Evolutionary conservation across 1,140 invertebrate genomes (phyloP).

Genomic region (Geopemphigus sp.): DNA sequence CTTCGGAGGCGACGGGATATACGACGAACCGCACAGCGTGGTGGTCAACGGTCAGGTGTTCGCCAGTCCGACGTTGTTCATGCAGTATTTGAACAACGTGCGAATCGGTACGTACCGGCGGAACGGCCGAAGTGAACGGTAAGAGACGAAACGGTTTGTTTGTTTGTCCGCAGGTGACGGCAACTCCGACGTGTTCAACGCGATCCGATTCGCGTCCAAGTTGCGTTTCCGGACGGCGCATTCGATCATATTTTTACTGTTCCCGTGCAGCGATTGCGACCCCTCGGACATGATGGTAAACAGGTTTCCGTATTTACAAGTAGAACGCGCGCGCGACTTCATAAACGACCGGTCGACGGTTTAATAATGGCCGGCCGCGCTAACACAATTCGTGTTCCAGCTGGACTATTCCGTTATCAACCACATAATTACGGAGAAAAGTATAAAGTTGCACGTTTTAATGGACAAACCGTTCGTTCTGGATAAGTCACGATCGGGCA

Average conservation of each 20-base stretch:
- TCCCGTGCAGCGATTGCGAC: constrained; percentile 77
- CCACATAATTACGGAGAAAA: constrained; percentile 74
- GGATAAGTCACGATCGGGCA: constrained; percentile 67
- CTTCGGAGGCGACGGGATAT: constrained; percentile 75
- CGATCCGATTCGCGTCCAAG: constrained; percentile 70
- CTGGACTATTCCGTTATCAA: constrained; percentile 75
- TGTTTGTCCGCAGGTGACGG: constrained; percentile 57
- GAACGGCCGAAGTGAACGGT: too few species aligned
- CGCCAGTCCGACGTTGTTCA: constrained; percentile 56
- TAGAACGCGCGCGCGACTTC: not conserved
- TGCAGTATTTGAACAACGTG: constrained; percentile 63
- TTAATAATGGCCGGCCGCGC: too few species aligned
- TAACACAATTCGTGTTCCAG: constrained; percentile 56
- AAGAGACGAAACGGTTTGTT: too few species aligned
- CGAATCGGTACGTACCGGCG: constrained; percentile 61
- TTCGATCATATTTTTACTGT: constrained; percentile 77
- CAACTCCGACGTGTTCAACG: constrained; percentile 70
- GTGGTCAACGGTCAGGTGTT: constrained; percentile 69
- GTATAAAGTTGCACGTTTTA: constrained; percentile 77
- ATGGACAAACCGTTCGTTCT: constrained; percentile 75
- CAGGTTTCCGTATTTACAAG: not conserved
- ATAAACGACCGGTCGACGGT: too few species aligned
- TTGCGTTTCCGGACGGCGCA: constrained; percentile 80
- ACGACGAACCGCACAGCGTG: constrained; percentile 66
- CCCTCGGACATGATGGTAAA: constrained; percentile 65